These are phyloP conservation scores for Drosophila nigromelanica DNA, from an alignment of 1,140 invertebrate genomes.

Conservation along the genomic window DNA sequence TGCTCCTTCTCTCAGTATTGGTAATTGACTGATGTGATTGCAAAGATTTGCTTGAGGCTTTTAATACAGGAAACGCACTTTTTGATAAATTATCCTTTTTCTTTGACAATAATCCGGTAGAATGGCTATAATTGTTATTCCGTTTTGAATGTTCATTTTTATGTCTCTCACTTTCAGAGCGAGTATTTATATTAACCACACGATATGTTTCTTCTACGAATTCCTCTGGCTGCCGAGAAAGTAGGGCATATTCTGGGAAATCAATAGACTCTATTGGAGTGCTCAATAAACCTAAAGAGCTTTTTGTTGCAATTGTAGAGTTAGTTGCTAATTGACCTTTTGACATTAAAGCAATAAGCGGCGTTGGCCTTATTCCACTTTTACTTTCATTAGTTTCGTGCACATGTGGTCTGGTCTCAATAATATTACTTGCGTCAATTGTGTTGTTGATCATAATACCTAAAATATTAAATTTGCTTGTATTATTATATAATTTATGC, in stretches of 20 bases:
- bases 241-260: slow-evolving; percentile 91
- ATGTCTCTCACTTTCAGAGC: slow-evolving; percentile 52
- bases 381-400: slow-evolving; percentile 49
- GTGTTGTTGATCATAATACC: slow-evolving; percentile 44
- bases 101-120: slow-evolving; percentile 32
- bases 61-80: slow-evolving; percentile 31
- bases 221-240: slow-evolving; percentile 92
- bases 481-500: no score
- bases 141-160: slow-evolving; percentile 49
- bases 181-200: slow-evolving; percentile 85
- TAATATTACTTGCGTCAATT: slow-evolving; percentile 55
- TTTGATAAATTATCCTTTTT: slow-evolving; percentile 40
- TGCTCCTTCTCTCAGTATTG: slow-evolving; percentile 54
- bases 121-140: slow-evolving; percentile 63
- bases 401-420: slow-evolving; percentile 60
- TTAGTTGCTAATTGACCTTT: slow-evolving; percentile 39
- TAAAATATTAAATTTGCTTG: slow-evolving; percentile 16
- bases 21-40: slow-evolving; percentile 41
- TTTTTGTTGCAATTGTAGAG: slow-evolving; percentile 26
- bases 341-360: slow-evolving; percentile 36
- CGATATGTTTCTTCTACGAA: slow-evolving; percentile 91
- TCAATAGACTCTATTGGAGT: slow-evolving; percentile 63
- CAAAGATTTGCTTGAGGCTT: slow-evolving; percentile 45
- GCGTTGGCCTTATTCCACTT: slow-evolving; percentile 62
- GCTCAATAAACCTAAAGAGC: slow-evolving; percentile 26